Percentiles rank a stretch among this genome's conserved stretches.
These are phyloP conservation scores for Zaprionus africanus DNA, from an alignment of 1,140 invertebrate species.

Conservation along the genomic window DNA sequence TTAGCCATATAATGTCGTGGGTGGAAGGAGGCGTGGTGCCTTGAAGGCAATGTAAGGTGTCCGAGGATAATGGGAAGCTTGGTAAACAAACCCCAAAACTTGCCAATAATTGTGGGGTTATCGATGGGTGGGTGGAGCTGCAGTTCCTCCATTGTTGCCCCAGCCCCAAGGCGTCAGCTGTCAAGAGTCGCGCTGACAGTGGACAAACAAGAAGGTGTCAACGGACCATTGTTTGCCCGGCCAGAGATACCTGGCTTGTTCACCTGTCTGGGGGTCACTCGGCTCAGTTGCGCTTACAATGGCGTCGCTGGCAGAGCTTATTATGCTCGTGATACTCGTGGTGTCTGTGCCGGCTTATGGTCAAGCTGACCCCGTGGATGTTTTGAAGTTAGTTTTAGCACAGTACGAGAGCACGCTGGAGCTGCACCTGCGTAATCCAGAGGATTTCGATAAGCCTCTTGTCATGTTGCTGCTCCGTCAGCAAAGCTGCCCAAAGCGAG, in stretches of 20 bases:
- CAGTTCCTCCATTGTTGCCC: not conserved
- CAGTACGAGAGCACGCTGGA: conserved; percentile 44
- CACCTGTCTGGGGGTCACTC: conserved; percentile 26
- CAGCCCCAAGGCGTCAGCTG: conserved; percentile 29
- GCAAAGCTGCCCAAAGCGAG: not conserved
- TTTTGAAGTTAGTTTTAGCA: conserved; percentile 38
- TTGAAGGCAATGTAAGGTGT: too few species aligned
- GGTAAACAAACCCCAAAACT: conserved; percentile 53
- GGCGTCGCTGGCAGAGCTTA: conserved; percentile 51
- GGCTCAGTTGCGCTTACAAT: conserved; percentile 60
- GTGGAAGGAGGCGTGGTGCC: too few species aligned
- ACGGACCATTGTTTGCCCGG: conserved; percentile 29
- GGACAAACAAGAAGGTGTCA: conserved; percentile 67
- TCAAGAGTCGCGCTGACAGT: conserved; percentile 56
- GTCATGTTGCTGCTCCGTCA: conserved; percentile 43
- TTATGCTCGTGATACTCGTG: conserved; percentile 58
- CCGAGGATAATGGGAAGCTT: conserved; percentile 7
- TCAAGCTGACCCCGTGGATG: conserved; percentile 9
- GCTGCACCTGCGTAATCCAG: conserved; percentile 33
- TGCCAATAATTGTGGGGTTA: conserved; percentile 67
- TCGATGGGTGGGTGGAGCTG: not conserved
- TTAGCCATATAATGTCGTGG: not conserved
- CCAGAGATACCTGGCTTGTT: conserved; percentile 22
- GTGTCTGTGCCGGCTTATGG: not conserved
- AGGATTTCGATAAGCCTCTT: conserved; percentile 29